Conservation (phyloP, 2,888 invertebrate genomes). For the Cylindroiulus punctatus region DNA sequence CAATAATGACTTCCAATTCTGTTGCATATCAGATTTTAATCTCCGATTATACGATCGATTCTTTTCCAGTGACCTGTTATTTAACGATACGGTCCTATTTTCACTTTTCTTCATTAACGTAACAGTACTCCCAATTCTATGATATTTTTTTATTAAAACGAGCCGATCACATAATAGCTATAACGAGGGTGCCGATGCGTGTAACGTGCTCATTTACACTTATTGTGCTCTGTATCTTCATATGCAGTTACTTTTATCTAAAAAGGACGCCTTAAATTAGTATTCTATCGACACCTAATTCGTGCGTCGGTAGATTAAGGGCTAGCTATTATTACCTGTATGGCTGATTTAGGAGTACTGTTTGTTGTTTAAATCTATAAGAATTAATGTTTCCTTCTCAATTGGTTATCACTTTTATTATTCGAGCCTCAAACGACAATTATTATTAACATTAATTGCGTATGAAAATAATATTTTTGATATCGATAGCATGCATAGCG, state of each 20-base stretch:
- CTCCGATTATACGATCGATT: neutral
- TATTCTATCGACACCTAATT: neutral
- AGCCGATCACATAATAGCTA: neutral
- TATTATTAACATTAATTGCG: conserved; percentile 42
- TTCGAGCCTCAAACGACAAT: conserved; percentile 33
- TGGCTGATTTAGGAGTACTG: conserved; percentile 16
- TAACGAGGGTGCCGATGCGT: neutral
- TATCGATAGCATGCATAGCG: conserved; percentile 43
- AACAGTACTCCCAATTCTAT: neutral
- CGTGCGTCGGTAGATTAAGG: neutral
- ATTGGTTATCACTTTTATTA: neutral
- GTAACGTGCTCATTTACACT: neutral
- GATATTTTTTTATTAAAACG: neutral
- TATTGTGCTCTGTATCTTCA: neutral
- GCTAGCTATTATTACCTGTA: neutral
- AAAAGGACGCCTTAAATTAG: conserved; percentile 33
- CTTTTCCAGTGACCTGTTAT: neutral
- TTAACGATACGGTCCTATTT: neutral
- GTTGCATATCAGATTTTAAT: conserved; percentile 18
- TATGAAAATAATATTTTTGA: conserved; percentile 43
- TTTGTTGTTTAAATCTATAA: conserved; percentile 12
- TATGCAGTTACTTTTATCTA: conserved; percentile 33
- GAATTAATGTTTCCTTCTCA: conserved; percentile 22
- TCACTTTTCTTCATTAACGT: neutral
- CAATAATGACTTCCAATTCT: neutral